These are phyloP conservation scores for Seriola rivoliana DNA, from an alignment of 2,113 vertebrate species.

Conservation along the genomic window DNA sequence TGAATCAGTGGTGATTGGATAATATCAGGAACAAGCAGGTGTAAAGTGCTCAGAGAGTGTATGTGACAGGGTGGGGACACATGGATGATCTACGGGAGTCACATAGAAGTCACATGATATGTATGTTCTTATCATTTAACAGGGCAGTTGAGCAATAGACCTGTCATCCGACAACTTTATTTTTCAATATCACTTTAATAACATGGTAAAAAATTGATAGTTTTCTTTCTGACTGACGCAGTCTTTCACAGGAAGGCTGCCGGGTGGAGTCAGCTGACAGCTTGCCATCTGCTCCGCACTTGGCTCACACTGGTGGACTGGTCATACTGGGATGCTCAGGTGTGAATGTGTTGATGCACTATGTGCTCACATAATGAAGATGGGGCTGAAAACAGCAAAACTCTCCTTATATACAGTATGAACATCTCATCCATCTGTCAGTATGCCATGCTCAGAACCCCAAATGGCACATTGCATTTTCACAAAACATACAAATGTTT, in stretches of 20 bases:
- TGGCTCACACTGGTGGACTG: not conserved
- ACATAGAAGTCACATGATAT: too few relatives aligned
- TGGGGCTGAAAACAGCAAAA: not conserved
- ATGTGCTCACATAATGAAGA: not conserved
- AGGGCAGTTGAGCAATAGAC: too few relatives aligned
- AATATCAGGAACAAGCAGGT: too few relatives aligned
- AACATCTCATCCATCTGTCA: not conserved
- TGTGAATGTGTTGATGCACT: conserved; percentile 24
- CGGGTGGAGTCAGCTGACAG: conserved; percentile 4
- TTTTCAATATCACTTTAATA: not conserved
- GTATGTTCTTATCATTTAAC: too few relatives aligned
- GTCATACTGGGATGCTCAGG: conserved; percentile 32
- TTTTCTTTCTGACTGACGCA: not conserved
- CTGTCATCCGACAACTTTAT: too few relatives aligned
- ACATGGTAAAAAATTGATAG: not conserved
- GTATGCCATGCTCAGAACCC: not conserved
- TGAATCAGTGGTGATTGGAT: too few relatives aligned
- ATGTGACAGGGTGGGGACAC: too few relatives aligned
- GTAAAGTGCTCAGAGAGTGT: too few relatives aligned
- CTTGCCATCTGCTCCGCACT: too few relatives aligned
- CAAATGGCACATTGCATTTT: not conserved
- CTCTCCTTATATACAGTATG: not conserved
- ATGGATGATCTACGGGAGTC: too few relatives aligned
- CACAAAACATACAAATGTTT: not conserved
- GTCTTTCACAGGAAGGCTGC: too few relatives aligned